Conservation (phyloP, 2,888 invertebrate genomes). For the Sialis fuliginosa region DNA sequence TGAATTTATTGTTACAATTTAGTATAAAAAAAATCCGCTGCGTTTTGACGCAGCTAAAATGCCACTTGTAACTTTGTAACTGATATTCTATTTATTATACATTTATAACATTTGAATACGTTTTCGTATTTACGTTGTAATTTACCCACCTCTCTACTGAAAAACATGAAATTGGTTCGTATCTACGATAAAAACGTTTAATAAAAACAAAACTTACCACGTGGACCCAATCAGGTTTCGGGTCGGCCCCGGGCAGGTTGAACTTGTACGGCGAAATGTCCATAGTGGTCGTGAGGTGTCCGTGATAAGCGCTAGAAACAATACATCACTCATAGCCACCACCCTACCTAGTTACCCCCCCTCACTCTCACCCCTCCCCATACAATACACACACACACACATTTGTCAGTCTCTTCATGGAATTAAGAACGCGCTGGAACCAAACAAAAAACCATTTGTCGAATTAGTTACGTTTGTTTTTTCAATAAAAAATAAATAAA, state of each 20-base stretch:
- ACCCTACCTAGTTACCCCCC: background rate
- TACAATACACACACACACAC: background rate
- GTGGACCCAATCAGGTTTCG: slow-evolving; percentile 73
- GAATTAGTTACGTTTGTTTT: background rate
- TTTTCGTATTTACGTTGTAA: too few relatives aligned
- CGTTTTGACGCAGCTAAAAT: too few relatives aligned
- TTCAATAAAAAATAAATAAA: background rate
- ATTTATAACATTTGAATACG: too few relatives aligned
- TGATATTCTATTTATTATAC: too few relatives aligned
- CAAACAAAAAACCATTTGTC: background rate
- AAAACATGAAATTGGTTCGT: too few relatives aligned
- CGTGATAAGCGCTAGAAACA: slow-evolving; percentile 92
- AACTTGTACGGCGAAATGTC: slow-evolving; percentile 98
- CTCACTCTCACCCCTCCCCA: background rate
- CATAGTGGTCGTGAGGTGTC: slow-evolving; percentile 88
- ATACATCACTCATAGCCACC: slow-evolving; percentile 14
- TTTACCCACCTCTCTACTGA: too few relatives aligned
- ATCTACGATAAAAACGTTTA: slow-evolving; percentile 1
- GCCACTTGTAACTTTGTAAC: too few relatives aligned
- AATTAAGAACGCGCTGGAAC: background rate
- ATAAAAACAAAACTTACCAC: slow-evolving; percentile 44
- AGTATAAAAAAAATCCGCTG: too few relatives aligned
- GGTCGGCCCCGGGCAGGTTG: slow-evolving; percentile 68
- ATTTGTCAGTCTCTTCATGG: background rate
- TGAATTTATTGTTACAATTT: too few relatives aligned